phyloP scores from a whole-genome alignment of 2,888 invertebrate species.

The Digitonthophagus gazella region DNA sequence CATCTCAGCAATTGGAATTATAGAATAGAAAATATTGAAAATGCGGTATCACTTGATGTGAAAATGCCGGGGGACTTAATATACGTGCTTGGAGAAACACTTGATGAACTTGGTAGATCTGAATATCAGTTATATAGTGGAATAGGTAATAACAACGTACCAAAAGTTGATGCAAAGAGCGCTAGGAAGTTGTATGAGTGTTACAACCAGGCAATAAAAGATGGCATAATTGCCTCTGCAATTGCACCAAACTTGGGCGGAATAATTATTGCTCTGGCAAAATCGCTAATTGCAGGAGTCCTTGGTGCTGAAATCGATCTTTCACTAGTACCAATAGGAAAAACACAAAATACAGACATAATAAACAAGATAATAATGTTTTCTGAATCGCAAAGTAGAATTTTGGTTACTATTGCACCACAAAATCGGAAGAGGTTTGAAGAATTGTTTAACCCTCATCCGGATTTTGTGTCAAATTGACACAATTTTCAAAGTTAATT shows the following conservation, averaged over 20 bases:
- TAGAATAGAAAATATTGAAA: background rate
- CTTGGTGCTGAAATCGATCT: background rate
- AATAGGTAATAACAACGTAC: background rate
- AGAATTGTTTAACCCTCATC: background rate
- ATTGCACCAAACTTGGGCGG: slow-evolving; percentile 1
- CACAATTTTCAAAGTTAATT: too few species aligned
- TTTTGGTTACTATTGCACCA: background rate
- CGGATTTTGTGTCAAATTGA: too few species aligned
- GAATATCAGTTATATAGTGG: background rate
- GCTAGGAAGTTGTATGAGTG: background rate
- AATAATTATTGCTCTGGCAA: background rate
- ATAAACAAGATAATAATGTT: background rate
- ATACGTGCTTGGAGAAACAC: background rate
- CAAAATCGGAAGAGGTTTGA: background rate
- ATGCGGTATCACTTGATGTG: background rate
- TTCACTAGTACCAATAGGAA: background rate
- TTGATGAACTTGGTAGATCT: background rate
- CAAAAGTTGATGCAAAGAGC: background rate
- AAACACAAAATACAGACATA: background rate
- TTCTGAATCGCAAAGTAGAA: background rate
- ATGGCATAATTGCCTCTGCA: background rate
- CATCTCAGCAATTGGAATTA: background rate
- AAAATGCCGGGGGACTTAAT: background rate
- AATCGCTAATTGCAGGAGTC: background rate
- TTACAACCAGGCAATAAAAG: background rate